Conservation (phyloP, 2,113 vertebrate species). For the Danio rerio region GRCz12tu NC_133178.1:53857501-53858000, state of each 20-base stretch:
- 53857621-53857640: slow-evolving; percentile 21
- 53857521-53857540: slow-evolving; percentile 9
- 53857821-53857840: background rate
- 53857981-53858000: background rate
- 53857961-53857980: background rate
- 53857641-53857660: slow-evolving; percentile 59
- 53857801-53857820: background rate
- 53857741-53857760: slow-evolving; percentile 15
- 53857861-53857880: background rate
- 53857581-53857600: background rate
- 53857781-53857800: background rate
- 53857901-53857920: background rate
- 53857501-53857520: background rate
- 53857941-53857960: background rate
- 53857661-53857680: slow-evolving; percentile 57
- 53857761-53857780: too few species aligned
- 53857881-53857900: background rate
- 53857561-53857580: slow-evolving; percentile 25
- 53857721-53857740: slow-evolving; percentile 19
- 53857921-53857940: background rate
- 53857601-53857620: slow-evolving; percentile 52
- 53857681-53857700: slow-evolving; percentile 55
- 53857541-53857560: background rate
- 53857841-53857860: background rate
- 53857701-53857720: slow-evolving; percentile 56